phyloP scores from a whole-genome alignment of 2,113 vertebrate genomes.

The Mellivora capensis region DNA sequence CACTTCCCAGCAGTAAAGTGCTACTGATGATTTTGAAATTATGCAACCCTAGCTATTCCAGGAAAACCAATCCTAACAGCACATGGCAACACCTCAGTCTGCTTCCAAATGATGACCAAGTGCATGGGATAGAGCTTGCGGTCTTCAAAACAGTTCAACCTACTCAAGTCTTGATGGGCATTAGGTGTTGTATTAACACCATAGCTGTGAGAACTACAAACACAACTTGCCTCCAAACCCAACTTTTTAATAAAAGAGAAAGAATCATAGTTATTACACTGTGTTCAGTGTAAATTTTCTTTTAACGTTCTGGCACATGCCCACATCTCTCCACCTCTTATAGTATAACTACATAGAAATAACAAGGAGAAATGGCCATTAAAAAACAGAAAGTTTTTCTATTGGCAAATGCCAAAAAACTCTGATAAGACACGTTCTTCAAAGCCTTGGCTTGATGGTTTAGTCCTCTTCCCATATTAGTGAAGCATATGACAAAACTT shows the following conservation, averaged over 20 bases:
- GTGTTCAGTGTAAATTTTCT: background rate
- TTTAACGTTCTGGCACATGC: background rate
- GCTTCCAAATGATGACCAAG: background rate
- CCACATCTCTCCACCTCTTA: background rate
- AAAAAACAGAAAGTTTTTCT: background rate
- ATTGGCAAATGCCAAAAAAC: background rate
- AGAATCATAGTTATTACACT: background rate
- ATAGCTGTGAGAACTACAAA: background rate
- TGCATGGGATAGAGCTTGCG: fast-evolving
- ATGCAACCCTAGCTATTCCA: background rate
- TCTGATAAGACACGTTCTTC: background rate
- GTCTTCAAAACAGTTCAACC: background rate
- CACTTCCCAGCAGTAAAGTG: background rate
- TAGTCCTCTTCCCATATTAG: background rate
- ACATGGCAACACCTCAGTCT: background rate
- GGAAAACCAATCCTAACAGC: background rate
- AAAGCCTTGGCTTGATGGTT: background rate
- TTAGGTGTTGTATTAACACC: background rate
- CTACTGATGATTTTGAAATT: background rate
- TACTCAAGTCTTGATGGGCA: background rate
- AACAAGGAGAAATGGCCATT: background rate
- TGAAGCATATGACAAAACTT: background rate
- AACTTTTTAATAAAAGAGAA: background rate
- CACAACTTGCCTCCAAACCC: background rate
- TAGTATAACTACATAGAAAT: background rate